These are phyloP conservation scores for Laterallus jamaicensis DNA, from an alignment of 2,113 vertebrate species.

Conservation along the genomic window DNA sequence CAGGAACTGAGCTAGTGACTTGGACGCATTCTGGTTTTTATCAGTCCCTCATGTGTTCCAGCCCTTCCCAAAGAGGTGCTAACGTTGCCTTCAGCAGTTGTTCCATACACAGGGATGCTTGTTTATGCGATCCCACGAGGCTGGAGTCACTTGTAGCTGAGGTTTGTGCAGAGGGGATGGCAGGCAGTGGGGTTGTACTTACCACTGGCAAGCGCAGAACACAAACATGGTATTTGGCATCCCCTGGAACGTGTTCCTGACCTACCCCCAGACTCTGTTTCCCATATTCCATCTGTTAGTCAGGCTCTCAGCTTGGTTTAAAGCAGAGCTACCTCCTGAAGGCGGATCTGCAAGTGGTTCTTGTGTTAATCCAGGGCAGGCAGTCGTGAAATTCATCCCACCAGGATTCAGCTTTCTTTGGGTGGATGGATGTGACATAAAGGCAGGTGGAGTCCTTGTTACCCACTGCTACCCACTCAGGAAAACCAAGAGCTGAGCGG, in stretches of 20 bases:
- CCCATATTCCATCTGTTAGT: neutral
- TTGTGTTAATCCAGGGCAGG: slow-evolving; percentile 34
- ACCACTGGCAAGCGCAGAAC: neutral
- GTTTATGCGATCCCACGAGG: neutral
- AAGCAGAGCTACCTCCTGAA: neutral
- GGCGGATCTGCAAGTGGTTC: neutral
- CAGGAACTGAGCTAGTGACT: neutral
- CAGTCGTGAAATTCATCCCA: neutral
- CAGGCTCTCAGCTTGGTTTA: neutral
- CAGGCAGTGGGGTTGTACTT: neutral
- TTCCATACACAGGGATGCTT: neutral
- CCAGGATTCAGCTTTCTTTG: neutral
- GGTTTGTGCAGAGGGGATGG: neutral
- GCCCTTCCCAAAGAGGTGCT: neutral
- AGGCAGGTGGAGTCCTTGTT: slow-evolving; percentile 6
- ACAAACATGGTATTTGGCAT: neutral
- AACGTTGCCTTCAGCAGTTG: neutral
- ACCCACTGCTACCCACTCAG: neutral
- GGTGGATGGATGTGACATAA: neutral
- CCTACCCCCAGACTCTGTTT: neutral
- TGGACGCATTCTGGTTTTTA: neutral
- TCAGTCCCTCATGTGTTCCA: neutral
- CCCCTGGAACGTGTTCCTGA: neutral
- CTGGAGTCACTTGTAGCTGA: neutral
- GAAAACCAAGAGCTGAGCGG: neutral